phyloP scores from a whole-genome alignment of 1,140 invertebrate genomes.

The Solenopsis invicta region DNA sequence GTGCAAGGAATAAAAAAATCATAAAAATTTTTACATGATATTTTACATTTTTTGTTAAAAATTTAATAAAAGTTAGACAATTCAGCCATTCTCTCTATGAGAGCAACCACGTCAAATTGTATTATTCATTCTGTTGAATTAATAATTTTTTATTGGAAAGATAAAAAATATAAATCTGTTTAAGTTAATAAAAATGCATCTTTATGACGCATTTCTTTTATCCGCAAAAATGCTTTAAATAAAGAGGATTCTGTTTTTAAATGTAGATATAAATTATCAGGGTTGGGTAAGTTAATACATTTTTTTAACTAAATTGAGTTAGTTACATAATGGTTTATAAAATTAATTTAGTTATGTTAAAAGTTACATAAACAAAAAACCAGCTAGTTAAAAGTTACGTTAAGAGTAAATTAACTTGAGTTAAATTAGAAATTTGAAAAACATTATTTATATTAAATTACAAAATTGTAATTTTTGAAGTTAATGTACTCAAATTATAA shows the following conservation, averaged over 20 bases:
- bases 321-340: too few species aligned
- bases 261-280: constrained; percentile 9
- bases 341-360: too few species aligned
- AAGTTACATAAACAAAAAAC: too few species aligned
- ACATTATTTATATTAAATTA: too few species aligned
- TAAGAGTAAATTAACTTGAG: too few species aligned
- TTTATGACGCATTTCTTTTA: neutral
- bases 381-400: too few species aligned
- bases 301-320: too few species aligned
- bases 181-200: neutral
- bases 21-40: constrained; percentile 8
- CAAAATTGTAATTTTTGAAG: too few species aligned
- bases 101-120: neutral
- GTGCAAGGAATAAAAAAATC: neutral
- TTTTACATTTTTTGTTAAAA: too few species aligned
- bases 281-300: too few species aligned
- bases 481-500: too few species aligned
- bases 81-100: neutral
- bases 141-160: neutral
- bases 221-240: neutral
- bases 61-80: neutral
- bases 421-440: too few species aligned
- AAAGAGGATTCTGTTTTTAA: neutral
- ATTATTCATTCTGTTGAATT: constrained; percentile 13
- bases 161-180: neutral